Evolutionary conservation across 1,140 invertebrate genomes (phyloP).

Genomic region (Rhyacophila brunnea): DNA sequence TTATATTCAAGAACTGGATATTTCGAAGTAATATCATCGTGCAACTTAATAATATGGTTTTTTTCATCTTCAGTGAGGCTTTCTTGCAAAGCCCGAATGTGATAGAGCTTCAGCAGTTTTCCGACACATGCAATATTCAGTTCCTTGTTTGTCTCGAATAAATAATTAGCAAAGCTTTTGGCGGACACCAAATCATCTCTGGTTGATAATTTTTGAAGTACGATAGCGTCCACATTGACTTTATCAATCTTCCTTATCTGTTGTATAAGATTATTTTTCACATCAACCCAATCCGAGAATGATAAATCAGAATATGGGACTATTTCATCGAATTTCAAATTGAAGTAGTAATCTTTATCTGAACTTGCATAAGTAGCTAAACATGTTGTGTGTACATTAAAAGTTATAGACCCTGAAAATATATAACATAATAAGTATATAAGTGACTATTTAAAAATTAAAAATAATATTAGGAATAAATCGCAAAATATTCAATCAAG

Average conservation of each 20-base stretch:
- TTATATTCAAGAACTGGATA: constrained; percentile 58
- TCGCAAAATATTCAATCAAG: no score
- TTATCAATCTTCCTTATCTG: constrained; percentile 41
- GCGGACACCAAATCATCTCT: constrained; percentile 50
- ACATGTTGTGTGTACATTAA: no score
- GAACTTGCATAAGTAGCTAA: no score
- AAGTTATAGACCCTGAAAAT: no score
- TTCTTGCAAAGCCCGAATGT: constrained; percentile 40
- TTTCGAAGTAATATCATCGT: constrained; percentile 52
- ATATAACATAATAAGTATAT: no score
- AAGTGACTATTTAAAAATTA: no score
- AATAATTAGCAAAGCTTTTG: constrained; percentile 57
- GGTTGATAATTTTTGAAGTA: constrained; percentile 52
- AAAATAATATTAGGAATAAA: no score
- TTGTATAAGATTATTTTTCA: constrained; percentile 41
- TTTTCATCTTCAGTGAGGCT: constrained; percentile 50
- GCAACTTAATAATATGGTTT: constrained; percentile 56
- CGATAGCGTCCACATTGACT: constrained; percentile 57
- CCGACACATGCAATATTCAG: constrained; percentile 56
- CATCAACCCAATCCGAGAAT: constrained; percentile 38
- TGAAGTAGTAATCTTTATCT: no score
- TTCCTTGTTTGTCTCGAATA: constrained; percentile 47
- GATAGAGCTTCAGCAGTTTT: constrained; percentile 56
- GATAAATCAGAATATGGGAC: neutral
- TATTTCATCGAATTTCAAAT: neutral